Evolutionary conservation across 2,888 invertebrate genomes (phyloP).

Genomic region (Sinopyrophorus schimmeli): DNA sequence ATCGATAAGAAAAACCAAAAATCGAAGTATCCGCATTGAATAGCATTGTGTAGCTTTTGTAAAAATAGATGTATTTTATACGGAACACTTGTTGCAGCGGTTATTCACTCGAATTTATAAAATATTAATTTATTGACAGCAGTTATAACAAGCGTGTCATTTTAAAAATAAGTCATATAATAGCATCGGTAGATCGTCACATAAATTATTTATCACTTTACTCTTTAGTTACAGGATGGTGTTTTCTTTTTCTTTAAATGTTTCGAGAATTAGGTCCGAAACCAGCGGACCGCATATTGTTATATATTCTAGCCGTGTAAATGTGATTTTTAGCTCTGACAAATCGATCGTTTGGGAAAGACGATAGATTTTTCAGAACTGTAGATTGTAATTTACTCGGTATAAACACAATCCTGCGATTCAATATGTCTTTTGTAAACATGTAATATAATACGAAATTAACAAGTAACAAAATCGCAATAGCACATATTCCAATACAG

Average conservation of each 20-base stretch:
- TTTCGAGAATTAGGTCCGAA: no score
- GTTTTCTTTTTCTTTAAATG: no score
- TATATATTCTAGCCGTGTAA: slow-evolving; percentile 50
- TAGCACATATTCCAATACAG: slow-evolving; percentile 43
- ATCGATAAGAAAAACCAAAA: no score
- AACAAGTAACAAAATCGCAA: slow-evolving; percentile 42
- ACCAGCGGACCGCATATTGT: no score
- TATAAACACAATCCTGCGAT: slow-evolving; percentile 49
- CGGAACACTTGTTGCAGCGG: slow-evolving; percentile 38
- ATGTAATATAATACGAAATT: no score
- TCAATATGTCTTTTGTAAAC: no score
- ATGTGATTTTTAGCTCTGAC: slow-evolving; percentile 48
- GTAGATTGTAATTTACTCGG: slow-evolving; percentile 8
- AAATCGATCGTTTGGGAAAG: slow-evolving; percentile 51
- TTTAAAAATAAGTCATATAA: slow-evolving; percentile 36
- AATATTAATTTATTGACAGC: slow-evolving; percentile 17
- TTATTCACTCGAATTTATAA: slow-evolving; percentile 17
- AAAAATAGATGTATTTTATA: slow-evolving; percentile 45
- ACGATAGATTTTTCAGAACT: slow-evolving; percentile 42
- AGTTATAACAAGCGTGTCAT: slow-evolving; percentile 42
- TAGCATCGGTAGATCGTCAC: no score
- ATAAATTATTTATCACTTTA: no score
- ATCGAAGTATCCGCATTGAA: no score
- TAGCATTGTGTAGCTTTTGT: no score
- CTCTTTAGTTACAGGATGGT: no score